Evolutionary conservation across 2,888 invertebrate genomes (phyloP), one percentile per base, ranked within the genome.

Genomic region (Hypomecis atomaria): DNA sequence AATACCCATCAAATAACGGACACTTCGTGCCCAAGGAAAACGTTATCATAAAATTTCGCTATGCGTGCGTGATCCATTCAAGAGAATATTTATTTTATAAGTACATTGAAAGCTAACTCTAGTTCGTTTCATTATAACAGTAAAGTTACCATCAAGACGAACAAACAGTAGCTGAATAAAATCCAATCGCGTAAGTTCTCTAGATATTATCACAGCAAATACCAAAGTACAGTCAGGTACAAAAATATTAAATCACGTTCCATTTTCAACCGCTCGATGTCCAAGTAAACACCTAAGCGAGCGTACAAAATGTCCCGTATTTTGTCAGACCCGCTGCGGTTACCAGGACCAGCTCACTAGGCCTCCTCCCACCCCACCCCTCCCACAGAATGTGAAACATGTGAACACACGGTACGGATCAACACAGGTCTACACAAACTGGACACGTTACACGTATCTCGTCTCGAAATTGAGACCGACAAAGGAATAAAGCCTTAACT

Each of bases 241-340:
- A 43, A 9, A 50, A 40, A 36, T 34, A 36, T 9, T 48, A 61
- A 43, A 48, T 49, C 60, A 54, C 48, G 34, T 48, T 13, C 48
- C 43, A 55, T 49, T 61, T 33, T 9, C 13, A 5, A 55, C 53
- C n/a, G 42, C 50, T 49, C 61, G n/a, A 43, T 56, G 55, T 61
- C 38, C 49, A 45, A 50, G 62, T 62, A 62, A 62, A 56, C 62
- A 52, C 56, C 56, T 50, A 52, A 61, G 49, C 54, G 56, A 8
- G 56, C 59, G 36, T 67, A 71, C 62, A 50, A 69, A 71, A 72
- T 71, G 67, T 70, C 65, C 67, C 62, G 67, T 69, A 74, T 74
- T 75, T 77, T 74, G 77, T 65, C 71, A 68, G 69, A 56, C 50
- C 48, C 59, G 67, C 66, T 78, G 81, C 64, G 79, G 77, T 76